These are phyloP conservation scores for Eudyptes chrysolophus DNA, from an alignment of 2,113 vertebrate species.

Conservation along the genomic window DNA sequence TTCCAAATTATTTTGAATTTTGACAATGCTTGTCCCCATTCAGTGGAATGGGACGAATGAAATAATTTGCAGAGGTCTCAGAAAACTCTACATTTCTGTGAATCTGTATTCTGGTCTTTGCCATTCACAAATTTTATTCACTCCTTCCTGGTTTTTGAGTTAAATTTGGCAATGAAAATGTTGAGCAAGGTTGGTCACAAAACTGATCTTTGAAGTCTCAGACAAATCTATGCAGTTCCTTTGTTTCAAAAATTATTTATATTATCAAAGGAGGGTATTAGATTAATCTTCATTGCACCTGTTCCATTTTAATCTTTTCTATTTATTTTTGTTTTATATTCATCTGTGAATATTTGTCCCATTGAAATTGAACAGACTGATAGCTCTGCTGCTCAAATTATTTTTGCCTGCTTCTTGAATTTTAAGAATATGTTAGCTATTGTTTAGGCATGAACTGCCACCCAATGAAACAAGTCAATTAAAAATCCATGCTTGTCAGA, in stretches of 20 bases:
- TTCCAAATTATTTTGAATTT: not conserved
- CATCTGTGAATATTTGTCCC: not conserved
- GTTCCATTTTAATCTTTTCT: not conserved
- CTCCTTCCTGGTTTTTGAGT: not conserved
- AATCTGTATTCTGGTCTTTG: not conserved
- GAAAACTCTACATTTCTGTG: not conserved
- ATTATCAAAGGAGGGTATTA: not conserved
- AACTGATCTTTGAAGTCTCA: not conserved
- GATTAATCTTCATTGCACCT: not conserved
- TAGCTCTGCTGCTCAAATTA: not conserved
- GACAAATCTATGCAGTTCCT: not conserved
- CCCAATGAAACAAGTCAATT: not conserved
- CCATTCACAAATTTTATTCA: not conserved
- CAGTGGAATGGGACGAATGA: not conserved
- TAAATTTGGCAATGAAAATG: not conserved
- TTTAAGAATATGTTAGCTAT: not conserved
- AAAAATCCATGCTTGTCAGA: not conserved
- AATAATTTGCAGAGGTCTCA: not conserved
- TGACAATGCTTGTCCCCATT: not conserved
- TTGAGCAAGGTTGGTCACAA: not conserved
- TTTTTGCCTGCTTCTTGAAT: not conserved
- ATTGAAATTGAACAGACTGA: not conserved
- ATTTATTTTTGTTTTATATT: not conserved
- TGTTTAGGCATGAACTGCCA: not conserved
- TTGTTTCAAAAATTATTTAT: not conserved